Conservation (phyloP, 1,140 invertebrate species). For the Panagrolaimus sp. region DNA sequence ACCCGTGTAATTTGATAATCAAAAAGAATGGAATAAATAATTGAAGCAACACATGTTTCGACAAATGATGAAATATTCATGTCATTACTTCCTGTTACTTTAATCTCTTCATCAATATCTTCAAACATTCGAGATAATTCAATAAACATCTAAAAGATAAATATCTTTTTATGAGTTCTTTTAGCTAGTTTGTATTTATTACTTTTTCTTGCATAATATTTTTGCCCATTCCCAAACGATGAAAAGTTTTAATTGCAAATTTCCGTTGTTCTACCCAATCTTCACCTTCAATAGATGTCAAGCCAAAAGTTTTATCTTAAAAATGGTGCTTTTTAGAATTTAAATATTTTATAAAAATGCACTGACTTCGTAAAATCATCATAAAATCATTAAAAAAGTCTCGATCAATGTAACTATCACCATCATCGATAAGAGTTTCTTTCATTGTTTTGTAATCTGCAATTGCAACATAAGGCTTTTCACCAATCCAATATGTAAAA, state of each 20-base stretch:
- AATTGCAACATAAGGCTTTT: background rate
- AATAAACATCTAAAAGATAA: background rate
- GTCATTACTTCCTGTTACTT: background rate
- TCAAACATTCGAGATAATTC: background rate
- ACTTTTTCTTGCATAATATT: background rate
- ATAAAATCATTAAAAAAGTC: background rate
- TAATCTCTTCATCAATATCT: background rate
- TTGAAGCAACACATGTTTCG: background rate
- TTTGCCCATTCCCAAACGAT: background rate
- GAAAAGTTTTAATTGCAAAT: background rate
- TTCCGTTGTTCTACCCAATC: background rate
- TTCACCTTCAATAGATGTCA: background rate
- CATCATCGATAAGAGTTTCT: background rate
- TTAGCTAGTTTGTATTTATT: background rate
- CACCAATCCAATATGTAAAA: background rate
- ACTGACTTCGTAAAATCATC: background rate
- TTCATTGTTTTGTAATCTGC: background rate
- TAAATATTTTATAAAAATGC: background rate
- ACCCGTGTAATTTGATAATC: background rate
- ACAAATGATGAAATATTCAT: background rate
- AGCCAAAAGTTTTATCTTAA: background rate
- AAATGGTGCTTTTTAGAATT: background rate
- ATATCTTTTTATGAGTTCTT: too few species aligned
- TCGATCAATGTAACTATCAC: background rate
- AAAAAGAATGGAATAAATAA: background rate